Evolutionary conservation across 2,113 vertebrate species (phyloP), one percentile per base, ranked within the genome.

Genomic region (Pandion haliaetus): DNA sequence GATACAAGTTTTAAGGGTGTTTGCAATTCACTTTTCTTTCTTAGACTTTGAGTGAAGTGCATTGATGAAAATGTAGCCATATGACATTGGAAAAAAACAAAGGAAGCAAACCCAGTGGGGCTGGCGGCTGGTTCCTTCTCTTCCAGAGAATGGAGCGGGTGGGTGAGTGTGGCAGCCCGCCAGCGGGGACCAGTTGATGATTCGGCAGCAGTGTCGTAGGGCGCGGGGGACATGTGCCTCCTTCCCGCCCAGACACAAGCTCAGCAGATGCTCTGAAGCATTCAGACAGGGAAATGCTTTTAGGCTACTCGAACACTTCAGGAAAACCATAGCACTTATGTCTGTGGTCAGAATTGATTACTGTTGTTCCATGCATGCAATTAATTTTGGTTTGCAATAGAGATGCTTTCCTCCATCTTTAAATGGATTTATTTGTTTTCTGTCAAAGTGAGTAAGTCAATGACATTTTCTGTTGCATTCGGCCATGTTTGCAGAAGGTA

Each of bases 231-330:
- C 74, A 20, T 11, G 4, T 5, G 18, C 40, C 77, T 94, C 87
- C 71, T 94, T 91, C n/a, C 42, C 3, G 2, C 66, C 52, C 31
- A 63, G 47, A 42, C 25, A 25, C 4, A 4, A 96, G 74, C 44
- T 96, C 55, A 88, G 70, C 65, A 94, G 93, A 82, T 82, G 88
- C 31, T 89, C 23, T 83, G 82, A 73, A 77, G 79, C 42, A 31
- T 95, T 97, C 77, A 91, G 98, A 92, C 85, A 80, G 50, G 90
- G 67, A 97, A 86, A 45, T 49, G 58, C 86, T 94, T 98, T 82
- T 44, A 92, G 84, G 44, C 72, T 83, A 15, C 67, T 81, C 6
- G 7, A 62, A 63, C 44, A 2, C 82, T 94, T 76, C 65, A 70
- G 73, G 66, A 90, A 96, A 96, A 72, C 90, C 26, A 2, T 80